Evolutionary conservation across 2,797 vertebrate species (phyloP).

Genomic region (Remorina albescens): DNA sequence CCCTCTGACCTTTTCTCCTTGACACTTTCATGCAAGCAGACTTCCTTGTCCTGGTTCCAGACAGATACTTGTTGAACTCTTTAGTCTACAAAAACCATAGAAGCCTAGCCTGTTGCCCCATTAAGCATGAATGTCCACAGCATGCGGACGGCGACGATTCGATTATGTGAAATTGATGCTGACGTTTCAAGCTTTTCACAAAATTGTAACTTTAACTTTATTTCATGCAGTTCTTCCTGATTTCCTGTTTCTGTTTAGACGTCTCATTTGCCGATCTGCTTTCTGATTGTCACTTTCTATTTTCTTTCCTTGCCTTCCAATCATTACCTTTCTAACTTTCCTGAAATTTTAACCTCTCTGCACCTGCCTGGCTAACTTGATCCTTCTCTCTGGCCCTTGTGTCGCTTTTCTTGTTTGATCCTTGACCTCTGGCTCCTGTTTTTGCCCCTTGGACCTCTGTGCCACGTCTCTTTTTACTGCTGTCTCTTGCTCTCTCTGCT

Average conservation of each 20-base stretch:
- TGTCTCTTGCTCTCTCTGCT: conserved; percentile 45
- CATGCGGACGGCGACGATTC: conserved; percentile 34
- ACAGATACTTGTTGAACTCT: conserved; percentile 48
- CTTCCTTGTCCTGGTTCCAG: conserved; percentile 45
- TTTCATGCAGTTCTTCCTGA: conserved; percentile 4
- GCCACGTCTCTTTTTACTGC: conserved; percentile 26
- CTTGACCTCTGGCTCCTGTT: conserved; percentile 57
- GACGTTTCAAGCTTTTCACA: conserved; percentile 20
- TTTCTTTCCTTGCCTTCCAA: conserved; percentile 67
- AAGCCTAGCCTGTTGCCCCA: conserved; percentile 24
- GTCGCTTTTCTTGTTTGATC: conserved; percentile 62
- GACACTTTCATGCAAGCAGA: conserved; percentile 42
- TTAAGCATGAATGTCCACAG: neutral
- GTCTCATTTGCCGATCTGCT: conserved; percentile 12
- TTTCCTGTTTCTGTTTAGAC: conserved; percentile 52
- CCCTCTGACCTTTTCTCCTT: conserved; percentile 43
- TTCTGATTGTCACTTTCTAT: conserved; percentile 68
- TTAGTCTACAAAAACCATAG: conserved; percentile 10
- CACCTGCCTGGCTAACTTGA: conserved; percentile 65
- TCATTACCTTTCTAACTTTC: conserved; percentile 57
- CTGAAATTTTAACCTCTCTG: conserved; percentile 54
- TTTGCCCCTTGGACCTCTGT: conserved; percentile 42
- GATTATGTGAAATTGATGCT: conserved; percentile 2
- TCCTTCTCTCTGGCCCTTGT: conserved; percentile 47
- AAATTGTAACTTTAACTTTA: conserved; percentile 9